phyloP scores from a whole-genome alignment of 2,888 invertebrate genomes.

The Gerris lacustris region DNA sequence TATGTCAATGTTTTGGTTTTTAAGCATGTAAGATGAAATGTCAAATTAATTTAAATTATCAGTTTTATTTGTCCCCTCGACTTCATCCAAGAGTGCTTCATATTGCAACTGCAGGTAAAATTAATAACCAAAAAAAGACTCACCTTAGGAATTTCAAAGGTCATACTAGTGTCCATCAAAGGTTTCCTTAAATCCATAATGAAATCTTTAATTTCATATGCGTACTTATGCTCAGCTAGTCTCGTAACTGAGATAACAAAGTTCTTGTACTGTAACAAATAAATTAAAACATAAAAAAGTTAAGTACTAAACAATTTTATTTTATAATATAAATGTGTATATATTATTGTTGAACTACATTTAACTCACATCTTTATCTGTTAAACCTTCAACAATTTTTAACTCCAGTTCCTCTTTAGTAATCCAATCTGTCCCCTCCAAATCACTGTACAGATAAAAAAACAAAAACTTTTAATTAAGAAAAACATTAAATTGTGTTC shows the following conservation, averaged over 20 bases:
- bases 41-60: too few species aligned
- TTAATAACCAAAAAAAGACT: slow-evolving; percentile 21
- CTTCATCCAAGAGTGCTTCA: too few species aligned
- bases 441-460: slow-evolving; percentile 38
- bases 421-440: slow-evolving; percentile 51
- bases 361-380: slow-evolving; percentile 44
- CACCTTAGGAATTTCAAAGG: slow-evolving; percentile 49
- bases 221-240: slow-evolving; percentile 55
- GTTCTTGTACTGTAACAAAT: slow-evolving; percentile 47
- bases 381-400: slow-evolving; percentile 37
- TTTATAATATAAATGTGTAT: too few species aligned
- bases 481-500: not conserved
- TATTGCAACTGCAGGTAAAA: too few species aligned
- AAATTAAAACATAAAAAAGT: slow-evolving; percentile 16
- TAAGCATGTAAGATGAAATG: too few species aligned
- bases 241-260: slow-evolving; percentile 61
- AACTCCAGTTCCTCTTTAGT: slow-evolving; percentile 52
- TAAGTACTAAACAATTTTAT: too few species aligned
- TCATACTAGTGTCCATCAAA: slow-evolving; percentile 42
- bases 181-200: slow-evolving; percentile 56
- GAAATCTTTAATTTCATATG: slow-evolving; percentile 56
- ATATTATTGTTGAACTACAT: too few species aligned
- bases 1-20: too few species aligned
- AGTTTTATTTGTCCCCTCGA: too few species aligned
- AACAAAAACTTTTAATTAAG: slow-evolving; percentile 14